A percentile compares a stretch with the other conserved stretches of the same genome.
These are phyloP conservation scores for Acanthornis magna DNA, from an alignment of 2,797 vertebrate genomes.

Conservation along the genomic window DNA sequence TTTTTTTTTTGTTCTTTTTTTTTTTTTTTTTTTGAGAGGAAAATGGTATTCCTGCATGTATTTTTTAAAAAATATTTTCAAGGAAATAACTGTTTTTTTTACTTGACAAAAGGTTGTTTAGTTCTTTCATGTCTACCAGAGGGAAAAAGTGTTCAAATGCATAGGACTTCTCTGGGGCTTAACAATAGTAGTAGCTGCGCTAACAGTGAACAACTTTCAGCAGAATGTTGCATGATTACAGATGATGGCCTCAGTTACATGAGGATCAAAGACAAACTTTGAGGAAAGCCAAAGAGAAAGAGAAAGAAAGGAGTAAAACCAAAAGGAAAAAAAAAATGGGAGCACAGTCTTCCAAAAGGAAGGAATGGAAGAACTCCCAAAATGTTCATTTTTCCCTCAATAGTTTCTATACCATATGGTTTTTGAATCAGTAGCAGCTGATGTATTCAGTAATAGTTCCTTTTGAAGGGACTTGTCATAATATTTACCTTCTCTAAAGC, in stretches of 20 bases:
- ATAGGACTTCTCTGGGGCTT: background rate
- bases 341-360: background rate
- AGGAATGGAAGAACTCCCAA: background rate
- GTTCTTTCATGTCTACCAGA: background rate
- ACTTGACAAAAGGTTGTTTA: background rate
- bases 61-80: background rate
- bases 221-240: background rate
- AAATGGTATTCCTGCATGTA: background rate
- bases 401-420: slow-evolving; percentile 1
- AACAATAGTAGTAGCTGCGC: background rate
- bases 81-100: background rate
- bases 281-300: background rate
- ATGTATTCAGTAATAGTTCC: slow-evolving; percentile 20
- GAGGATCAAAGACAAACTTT: background rate
- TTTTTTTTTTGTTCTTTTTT: no score
- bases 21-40: background rate
- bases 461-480: slow-evolving; percentile 43
- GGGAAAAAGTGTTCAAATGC: background rate
- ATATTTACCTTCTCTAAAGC: slow-evolving; percentile 49
- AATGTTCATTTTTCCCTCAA: background rate
- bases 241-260: background rate
- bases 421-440: slow-evolving; percentile 43
- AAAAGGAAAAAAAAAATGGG: background rate
- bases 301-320: background rate
- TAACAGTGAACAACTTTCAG: background rate